Base-by-base conservation (phyloP, 2,888 invertebrate genomes). In the Drosophila merina region DNA sequence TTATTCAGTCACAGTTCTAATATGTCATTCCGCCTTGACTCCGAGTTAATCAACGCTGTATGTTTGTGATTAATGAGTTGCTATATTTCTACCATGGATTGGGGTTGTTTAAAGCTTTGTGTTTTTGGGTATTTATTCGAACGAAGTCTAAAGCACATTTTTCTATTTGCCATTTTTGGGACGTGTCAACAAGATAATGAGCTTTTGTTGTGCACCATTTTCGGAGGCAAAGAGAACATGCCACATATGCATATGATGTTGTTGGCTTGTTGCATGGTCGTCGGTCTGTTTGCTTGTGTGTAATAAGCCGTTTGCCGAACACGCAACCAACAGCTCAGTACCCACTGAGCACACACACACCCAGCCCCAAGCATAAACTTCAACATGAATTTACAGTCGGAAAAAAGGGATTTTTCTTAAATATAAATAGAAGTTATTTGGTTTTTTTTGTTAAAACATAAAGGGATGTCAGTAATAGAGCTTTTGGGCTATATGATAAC, bases 101-200 rank as follows among this genome's bases (percentile, higher is more conserved):
- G 30, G 10, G 2, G 9, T 9, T 57, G 28, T 26, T n/a, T 42
- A 9, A 42, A 33, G 31, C 28, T 20, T 3, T 28, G 4, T n/a
- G 28, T 28, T 30, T 4, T 44, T 5, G 8, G 20, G 33, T 26
- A 47, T 28, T 3, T 64, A 28, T 28, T 12, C 20, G 0, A 14
- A 40, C 14, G 14, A 31, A 38, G 40, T 42, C 55, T 60, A 50
- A 70, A 70, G 49, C 62, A 71, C 57, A 57, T 62, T 86, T 84
- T 76, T 54, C 63, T 62, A 20, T 42, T 42, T 7, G 3, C 8
- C 9, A 20, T 20, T 12, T 42, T 7, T 8, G 74, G 72, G 56
- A 73, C 74, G 67, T 84, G 76, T 84, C 85, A 76, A 81, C 82
- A 78, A 64, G 76, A 78, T 82, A 83, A 87, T 85, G 75, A 85